Base-by-base conservation (phyloP, 2,113 vertebrate genomes). In the Xenus cinereus region DNA sequence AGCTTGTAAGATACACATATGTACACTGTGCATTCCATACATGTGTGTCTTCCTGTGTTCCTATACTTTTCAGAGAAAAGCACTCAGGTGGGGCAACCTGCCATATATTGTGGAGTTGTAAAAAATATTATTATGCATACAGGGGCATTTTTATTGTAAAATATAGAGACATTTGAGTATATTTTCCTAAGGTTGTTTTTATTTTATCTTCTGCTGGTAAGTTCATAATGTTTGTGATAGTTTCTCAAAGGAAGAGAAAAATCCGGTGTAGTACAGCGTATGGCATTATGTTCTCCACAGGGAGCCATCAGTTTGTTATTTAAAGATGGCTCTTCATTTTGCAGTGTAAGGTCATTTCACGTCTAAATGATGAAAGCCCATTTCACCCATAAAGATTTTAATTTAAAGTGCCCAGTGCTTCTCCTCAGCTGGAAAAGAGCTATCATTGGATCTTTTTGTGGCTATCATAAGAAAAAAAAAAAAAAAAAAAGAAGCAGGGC, bases 261-360 rank as follows among this genome's bases (percentile, higher is more conserved):
- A 87, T 88, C 84, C 5, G 0, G 16, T 79, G 72, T 87, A 72
- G 77, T 66, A 75, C 69, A 64, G 81, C 19, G 51, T 83, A 77
- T 26, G 59, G 84, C 78, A 95, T 97, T 97, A 84, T 81, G 85
- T 72, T 96, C 97, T 96, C 95, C 46, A 26, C 59, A 82, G 98
- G 97, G 95, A 97, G 91, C 92, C 77, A 72, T 97, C 96, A 89
- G 77, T 94, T 92, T 72, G 95, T 96, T 98, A 95, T 97, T 96
- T 96, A 95, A 98, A 97, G 95, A 95, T 85, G 91, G 60, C 84
- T 98, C 97, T 97, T 91, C 95, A 96, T 97, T 98, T 97, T 94
- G 90, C 95, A 96, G 92, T 8, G 37, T 97, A 94, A 97, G 97
- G 97, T 98, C 95, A 95, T 97, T 98, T 96, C 94, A 96, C 4